Percentiles rank a stretch among this genome's conserved stretches.
These are phyloP conservation scores for Koerneria pararmatus DNA, from an alignment of 2,888 invertebrate genomes.

Conservation along the genomic window DNA sequence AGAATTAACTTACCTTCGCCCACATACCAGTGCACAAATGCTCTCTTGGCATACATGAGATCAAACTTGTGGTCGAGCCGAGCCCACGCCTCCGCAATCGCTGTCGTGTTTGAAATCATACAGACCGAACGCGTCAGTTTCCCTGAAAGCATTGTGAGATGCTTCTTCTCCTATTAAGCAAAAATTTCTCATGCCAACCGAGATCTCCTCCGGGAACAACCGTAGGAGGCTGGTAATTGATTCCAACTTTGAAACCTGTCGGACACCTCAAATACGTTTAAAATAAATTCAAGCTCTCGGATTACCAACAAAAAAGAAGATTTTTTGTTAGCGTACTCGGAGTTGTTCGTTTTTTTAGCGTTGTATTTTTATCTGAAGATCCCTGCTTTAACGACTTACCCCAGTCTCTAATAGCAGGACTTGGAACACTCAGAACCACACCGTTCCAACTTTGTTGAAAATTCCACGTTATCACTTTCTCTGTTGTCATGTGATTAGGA, in stretches of 20 bases:
- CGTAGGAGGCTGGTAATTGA: constrained; percentile 62
- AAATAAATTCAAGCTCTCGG: background rate
- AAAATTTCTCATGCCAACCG: constrained; percentile 28
- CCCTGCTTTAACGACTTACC: too few species aligned
- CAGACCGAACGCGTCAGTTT: constrained; percentile 66
- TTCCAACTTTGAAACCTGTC: constrained; percentile 31
- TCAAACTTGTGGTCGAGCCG: constrained; percentile 71
- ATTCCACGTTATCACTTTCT: too few species aligned
- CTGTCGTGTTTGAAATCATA: constrained; percentile 62
- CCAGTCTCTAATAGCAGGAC: too few species aligned
- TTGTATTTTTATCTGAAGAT: too few species aligned
- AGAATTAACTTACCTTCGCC: too few species aligned
- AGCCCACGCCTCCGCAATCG: constrained; percentile 72
- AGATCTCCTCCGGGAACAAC: constrained; percentile 90
- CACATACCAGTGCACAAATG: constrained; percentile 59
- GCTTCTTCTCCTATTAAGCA: background rate
- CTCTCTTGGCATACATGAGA: constrained; percentile 45
- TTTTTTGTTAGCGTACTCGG: too few species aligned
- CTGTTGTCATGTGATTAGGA: too few species aligned
- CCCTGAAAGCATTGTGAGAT: too few species aligned
- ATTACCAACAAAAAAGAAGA: too few species aligned
- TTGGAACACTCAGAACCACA: too few species aligned
- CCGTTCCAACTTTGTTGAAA: too few species aligned
- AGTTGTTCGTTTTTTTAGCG: too few species aligned
- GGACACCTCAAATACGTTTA: constrained; percentile 24